Conservation (phyloP, 2,888 invertebrate species). For the Agonopterix alstromeriana region DNA sequence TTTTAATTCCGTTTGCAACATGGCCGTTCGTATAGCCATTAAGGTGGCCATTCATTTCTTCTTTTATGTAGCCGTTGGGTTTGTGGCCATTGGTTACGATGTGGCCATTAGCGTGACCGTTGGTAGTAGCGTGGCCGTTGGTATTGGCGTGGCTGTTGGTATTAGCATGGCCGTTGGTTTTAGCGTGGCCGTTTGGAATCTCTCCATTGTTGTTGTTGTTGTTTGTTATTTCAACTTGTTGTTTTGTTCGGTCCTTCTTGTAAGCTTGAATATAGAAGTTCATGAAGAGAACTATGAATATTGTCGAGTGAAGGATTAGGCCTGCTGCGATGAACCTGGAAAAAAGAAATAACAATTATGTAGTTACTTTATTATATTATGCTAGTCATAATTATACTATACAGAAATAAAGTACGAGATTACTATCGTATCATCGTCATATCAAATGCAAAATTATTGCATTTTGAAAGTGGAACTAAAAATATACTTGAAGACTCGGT, state of each 20-base stretch:
- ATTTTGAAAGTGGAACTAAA: too few relatives aligned
- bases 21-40: conserved; percentile 29
- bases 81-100: conserved; percentile 11
- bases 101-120: conserved; percentile 30
- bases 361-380: too few relatives aligned
- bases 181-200: conserved; percentile 14
- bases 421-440: too few relatives aligned
- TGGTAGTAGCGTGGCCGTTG: conserved; percentile 23
- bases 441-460: too few relatives aligned
- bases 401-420: too few relatives aligned
- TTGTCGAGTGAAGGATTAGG: conserved; percentile 85
- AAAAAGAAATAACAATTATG: conserved; percentile 10
- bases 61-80: conserved; percentile 15
- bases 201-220: conserved; percentile 37
- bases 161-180: conserved; percentile 26
- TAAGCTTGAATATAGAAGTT: conserved; percentile 94
- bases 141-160: conserved; percentile 17
- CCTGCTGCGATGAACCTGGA: conserved; percentile 82
- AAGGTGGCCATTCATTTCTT: too few relatives aligned
- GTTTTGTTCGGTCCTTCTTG: conserved; percentile 41
- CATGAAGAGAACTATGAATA: conserved; percentile 93
- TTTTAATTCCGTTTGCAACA: conserved; percentile 28
- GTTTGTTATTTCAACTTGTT: conserved; percentile 25
- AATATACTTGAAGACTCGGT: too few relatives aligned
- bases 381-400: too few relatives aligned